phyloP scores from a whole-genome alignment of 2,888 invertebrate genomes.

The Phasia obesa region DNA sequence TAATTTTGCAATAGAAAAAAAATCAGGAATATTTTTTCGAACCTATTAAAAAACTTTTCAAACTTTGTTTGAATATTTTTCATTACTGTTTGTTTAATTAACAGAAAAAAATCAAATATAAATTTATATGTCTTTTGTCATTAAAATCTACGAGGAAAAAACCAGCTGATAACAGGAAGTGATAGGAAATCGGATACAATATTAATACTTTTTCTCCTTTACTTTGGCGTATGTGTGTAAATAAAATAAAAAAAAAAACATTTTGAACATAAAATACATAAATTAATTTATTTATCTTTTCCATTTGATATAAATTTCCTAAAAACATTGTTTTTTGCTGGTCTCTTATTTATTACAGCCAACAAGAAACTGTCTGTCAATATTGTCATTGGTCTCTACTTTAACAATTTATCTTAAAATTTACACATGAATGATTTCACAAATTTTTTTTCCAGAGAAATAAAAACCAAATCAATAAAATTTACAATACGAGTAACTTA shows the following conservation, averaged over 20 bases:
- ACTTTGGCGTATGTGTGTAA: neutral
- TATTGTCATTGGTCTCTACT: constrained; percentile 65
- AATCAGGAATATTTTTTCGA: no score
- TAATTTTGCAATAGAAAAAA: neutral
- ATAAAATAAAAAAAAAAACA: neutral
- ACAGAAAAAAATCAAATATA: neutral
- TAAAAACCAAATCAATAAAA: constrained; percentile 17
- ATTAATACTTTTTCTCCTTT: neutral
- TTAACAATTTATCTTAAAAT: constrained; percentile 64
- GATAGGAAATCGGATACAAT: constrained; percentile 50
- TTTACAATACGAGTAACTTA: constrained; percentile 4
- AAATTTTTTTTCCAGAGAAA: constrained; percentile 41
- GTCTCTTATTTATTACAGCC: constrained; percentile 29
- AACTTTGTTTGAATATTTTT: no score
- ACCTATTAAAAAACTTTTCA: no score
- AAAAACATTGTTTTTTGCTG: constrained; percentile 16
- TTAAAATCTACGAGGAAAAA: neutral
- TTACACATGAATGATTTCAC: constrained; percentile 66
- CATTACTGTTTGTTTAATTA: no score
- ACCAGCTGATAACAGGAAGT: constrained; percentile 48
- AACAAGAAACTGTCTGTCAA: constrained; percentile 50
- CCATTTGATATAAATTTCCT: constrained; percentile 31
- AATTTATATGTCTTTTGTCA: constrained; percentile 40
- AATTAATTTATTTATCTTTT: constrained; percentile 47
- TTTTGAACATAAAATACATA: constrained; percentile 18